Percentiles rank a stretch among this genome's conserved stretches.
These are phyloP conservation scores for Ectemnius lituratus DNA, from an alignment of 2,888 invertebrate species.

Conservation along the genomic window DNA sequence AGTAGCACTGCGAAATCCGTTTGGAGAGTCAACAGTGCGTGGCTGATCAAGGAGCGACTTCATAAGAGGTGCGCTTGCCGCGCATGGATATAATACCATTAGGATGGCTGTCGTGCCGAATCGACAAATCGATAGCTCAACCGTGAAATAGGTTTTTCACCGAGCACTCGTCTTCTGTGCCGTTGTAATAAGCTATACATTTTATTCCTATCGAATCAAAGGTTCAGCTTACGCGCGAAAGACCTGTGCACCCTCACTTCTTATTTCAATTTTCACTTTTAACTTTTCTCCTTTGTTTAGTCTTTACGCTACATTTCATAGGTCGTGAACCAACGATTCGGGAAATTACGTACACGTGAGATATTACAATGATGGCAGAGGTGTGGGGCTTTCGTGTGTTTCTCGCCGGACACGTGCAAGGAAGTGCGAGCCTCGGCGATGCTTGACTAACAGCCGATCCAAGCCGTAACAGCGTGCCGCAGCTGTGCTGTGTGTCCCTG, in stretches of 20 bases:
- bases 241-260: too few relatives aligned
- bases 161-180: background rate
- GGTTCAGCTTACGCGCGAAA: background rate
- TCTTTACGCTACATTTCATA: too few relatives aligned
- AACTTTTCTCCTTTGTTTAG: constrained; percentile 9
- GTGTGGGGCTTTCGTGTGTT: background rate
- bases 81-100: constrained; percentile 38
- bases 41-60: constrained; percentile 37
- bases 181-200: background rate
- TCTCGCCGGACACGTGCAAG: too few relatives aligned
- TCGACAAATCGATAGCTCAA: constrained; percentile 34
- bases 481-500: constrained; percentile 64
- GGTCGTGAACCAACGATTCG: too few relatives aligned
- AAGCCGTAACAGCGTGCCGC: constrained; percentile 21
- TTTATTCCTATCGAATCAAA: constrained; percentile 2
- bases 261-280: too few relatives aligned
- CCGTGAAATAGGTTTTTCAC: constrained; percentile 37
- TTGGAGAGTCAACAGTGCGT: constrained; percentile 43
- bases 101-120: constrained; percentile 35
- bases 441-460: too few relatives aligned
- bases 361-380: background rate
- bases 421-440: too few relatives aligned
- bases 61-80: constrained; percentile 15
- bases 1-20: constrained; percentile 41
- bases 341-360: too few relatives aligned